A percentile compares a stretch with the other conserved stretches of the same genome.
These are phyloP conservation scores for Ophiodon elongatus DNA, from an alignment of 2,113 vertebrate species.

Conservation along the genomic window DNA sequence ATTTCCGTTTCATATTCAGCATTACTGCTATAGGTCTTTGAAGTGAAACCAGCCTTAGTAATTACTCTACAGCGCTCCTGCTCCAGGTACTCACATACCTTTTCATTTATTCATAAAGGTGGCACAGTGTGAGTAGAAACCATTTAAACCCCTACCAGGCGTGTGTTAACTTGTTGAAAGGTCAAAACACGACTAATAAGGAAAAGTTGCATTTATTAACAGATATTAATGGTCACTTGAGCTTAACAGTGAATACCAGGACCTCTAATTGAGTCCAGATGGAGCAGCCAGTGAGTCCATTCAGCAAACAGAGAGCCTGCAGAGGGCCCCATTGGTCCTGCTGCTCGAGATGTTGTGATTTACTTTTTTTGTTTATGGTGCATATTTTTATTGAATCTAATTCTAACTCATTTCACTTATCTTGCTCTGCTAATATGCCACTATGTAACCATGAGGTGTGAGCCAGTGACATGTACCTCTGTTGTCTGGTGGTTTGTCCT, in stretches of 20 bases:
- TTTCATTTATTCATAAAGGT: constrained; percentile 80
- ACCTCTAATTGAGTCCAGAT: constrained; percentile 66
- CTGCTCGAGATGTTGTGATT: neutral
- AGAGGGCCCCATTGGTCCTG: neutral
- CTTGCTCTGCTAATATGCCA: neutral
- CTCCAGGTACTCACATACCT: constrained; percentile 44
- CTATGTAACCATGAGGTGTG: neutral
- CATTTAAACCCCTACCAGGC: constrained; percentile 56
- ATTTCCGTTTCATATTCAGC: constrained; percentile 17
- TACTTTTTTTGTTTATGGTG: neutral
- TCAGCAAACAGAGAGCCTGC: constrained; percentile 14
- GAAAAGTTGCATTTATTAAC: constrained; percentile 70
- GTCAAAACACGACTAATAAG: constrained; percentile 72
- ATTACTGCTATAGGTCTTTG: constrained; percentile 29
- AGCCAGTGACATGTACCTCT: neutral
- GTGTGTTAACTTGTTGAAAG: constrained; percentile 70
- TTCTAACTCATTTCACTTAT: neutral
- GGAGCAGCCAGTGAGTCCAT: constrained; percentile 34
- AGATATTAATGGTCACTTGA: constrained; percentile 65
- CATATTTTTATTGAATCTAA: neutral
- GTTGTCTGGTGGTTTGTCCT: neutral
- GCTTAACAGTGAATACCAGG: constrained; percentile 37
- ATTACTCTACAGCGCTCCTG: constrained; percentile 42
- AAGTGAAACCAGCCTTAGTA: constrained; percentile 47
- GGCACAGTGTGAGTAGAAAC: constrained; percentile 48